phyloP scores from a whole-genome alignment of 2,113 vertebrate genomes.

The Pelmatolapia mariae region DNA sequence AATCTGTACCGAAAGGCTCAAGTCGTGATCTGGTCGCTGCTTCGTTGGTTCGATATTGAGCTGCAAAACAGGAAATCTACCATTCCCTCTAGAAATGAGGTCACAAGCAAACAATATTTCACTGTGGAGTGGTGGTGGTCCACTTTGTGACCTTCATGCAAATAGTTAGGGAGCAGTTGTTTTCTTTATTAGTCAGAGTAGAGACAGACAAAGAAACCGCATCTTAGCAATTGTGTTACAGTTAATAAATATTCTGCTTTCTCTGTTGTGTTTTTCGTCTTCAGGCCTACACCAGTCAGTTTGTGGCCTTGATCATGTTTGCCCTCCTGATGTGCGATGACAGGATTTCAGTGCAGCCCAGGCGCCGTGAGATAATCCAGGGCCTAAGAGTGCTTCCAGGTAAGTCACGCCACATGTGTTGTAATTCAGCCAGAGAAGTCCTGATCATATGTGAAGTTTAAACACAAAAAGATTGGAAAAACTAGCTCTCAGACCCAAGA shows the following conservation, averaged over 20 bases:
- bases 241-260: neutral
- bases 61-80: neutral
- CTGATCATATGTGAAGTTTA: neutral
- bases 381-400: constrained; percentile 90
- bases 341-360: constrained; percentile 94
- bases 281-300: constrained; percentile 97
- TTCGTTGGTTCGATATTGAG: neutral
- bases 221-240: neutral
- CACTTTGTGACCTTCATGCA: neutral
- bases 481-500: neutral
- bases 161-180: neutral
- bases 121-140: neutral
- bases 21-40: neutral
- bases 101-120: neutral
- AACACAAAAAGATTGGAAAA: neutral
- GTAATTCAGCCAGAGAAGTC: neutral
- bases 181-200: neutral
- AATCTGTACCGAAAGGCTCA: neutral
- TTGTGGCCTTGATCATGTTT: constrained; percentile 96
- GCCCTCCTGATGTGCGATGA: constrained; percentile 96
- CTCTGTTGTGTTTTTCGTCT: neutral
- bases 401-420: constrained; percentile 34
- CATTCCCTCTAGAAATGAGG: neutral
- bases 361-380: constrained; percentile 90
- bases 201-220: neutral